Evolutionary conservation across 2,113 vertebrate species (phyloP).

Genomic region (Mellivora capensis): DNA sequence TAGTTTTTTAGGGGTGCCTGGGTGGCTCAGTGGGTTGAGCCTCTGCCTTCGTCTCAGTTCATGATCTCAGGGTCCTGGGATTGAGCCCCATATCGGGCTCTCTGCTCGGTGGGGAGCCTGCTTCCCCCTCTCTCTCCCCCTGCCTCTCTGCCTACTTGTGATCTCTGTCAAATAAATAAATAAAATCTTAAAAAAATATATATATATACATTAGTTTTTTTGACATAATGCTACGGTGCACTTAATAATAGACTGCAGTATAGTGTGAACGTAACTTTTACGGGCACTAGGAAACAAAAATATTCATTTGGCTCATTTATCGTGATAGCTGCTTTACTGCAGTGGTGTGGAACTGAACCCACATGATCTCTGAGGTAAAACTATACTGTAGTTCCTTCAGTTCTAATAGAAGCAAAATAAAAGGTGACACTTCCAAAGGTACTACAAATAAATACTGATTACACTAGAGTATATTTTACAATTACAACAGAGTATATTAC

Average conservation of each 20-base stretch:
- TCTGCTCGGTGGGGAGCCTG: too few species aligned
- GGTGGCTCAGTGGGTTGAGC: too few species aligned
- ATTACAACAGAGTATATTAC: not conserved
- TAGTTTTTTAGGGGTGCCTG: not conserved
- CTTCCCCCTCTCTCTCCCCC: too few species aligned
- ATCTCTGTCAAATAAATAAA: too few species aligned
- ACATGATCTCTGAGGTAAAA: not conserved
- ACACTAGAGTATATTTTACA: not conserved
- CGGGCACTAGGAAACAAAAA: not conserved
- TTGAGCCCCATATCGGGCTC: too few species aligned
- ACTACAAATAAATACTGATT: slow-evolving; percentile 13
- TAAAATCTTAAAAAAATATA: too few species aligned
- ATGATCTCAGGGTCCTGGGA: too few species aligned
- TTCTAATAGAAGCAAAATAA: not conserved
- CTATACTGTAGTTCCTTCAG: not conserved
- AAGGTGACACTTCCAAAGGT: not conserved
- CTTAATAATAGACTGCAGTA: not conserved
- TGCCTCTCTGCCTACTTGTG: too few species aligned
- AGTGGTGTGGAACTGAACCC: not conserved
- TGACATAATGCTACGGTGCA: not conserved
- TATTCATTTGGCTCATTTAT: not conserved
- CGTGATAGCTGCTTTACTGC: not conserved
- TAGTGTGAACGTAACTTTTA: not conserved
- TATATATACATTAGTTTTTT: not conserved
- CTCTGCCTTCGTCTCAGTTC: too few species aligned